Evolutionary conservation across 2,888 invertebrate genomes (phyloP).

Genomic region (Pyrochroa serraticornis): DNA sequence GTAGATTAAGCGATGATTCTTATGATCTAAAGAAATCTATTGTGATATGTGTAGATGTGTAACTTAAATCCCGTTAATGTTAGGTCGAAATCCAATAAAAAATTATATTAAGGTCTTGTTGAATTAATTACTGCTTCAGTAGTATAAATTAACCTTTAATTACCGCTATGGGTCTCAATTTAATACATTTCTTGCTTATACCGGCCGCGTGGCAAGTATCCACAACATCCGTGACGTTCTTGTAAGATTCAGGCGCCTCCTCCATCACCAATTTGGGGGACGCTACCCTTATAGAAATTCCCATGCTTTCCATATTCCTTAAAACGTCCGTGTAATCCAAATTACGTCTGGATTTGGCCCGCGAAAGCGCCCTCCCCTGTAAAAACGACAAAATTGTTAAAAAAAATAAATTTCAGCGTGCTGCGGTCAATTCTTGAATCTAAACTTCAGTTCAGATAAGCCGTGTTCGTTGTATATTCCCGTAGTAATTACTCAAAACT

Average conservation of each 20-base stretch:
- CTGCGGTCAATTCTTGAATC: too few relatives aligned
- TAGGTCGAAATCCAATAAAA: slow-evolving; percentile 4
- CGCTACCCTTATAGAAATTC: slow-evolving; percentile 95
- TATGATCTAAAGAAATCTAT: slow-evolving; percentile 1
- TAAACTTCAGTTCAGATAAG: too few relatives aligned
- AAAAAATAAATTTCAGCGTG: too few relatives aligned
- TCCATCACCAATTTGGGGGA: slow-evolving; percentile 99
- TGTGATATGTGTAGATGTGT: slow-evolving; percentile 21
- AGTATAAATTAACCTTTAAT: slow-evolving; percentile 82
- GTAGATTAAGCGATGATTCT: not conserved
- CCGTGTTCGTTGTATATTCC: too few relatives aligned
- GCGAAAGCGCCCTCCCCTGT: slow-evolving; percentile 93
- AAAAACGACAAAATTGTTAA: too few relatives aligned
- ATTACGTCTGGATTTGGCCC: slow-evolving; percentile 96
- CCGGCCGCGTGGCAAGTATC: slow-evolving; percentile 98
- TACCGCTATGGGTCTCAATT: slow-evolving; percentile 96
- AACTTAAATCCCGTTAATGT: slow-evolving; percentile 13
- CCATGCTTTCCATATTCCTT: slow-evolving; percentile 78
- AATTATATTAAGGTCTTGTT: not conserved
- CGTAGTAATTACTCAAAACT: too few relatives aligned
- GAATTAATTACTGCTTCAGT: not conserved
- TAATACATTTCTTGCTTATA: slow-evolving; percentile 95
- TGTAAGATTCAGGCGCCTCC: slow-evolving; percentile 99
- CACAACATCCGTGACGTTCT: slow-evolving; percentile 99
- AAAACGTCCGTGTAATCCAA: slow-evolving; percentile 93